These are phyloP conservation scores for Pemphigus obesinymphae DNA, from an alignment of 1,140 invertebrate genomes.

Conservation along the genomic window DNA sequence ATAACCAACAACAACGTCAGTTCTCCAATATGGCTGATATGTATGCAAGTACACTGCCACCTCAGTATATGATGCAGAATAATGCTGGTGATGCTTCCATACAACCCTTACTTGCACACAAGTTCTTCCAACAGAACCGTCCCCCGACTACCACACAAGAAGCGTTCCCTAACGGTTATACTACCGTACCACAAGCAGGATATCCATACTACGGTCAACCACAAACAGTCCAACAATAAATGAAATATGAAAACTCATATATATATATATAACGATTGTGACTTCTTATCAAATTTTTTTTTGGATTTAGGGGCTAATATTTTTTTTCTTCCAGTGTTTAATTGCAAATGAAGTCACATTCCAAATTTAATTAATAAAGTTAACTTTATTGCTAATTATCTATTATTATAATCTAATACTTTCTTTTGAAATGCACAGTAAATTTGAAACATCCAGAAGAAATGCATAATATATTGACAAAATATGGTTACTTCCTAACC, in stretches of 20 bases:
- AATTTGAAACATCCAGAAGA: slow-evolving; percentile 42
- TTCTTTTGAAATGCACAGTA: slow-evolving; percentile 39
- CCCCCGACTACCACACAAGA: slow-evolving; percentile 56
- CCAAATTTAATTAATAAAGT: slow-evolving; percentile 41
- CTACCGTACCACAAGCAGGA: slow-evolving; percentile 38
- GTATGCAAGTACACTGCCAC: slow-evolving; percentile 54
- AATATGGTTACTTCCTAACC: slow-evolving; percentile 41
- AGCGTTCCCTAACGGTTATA: slow-evolving; percentile 55
- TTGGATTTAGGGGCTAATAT: slow-evolving; percentile 35
- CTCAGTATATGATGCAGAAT: slow-evolving; percentile 54
- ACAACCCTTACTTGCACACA: slow-evolving; percentile 59
- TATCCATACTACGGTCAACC: slow-evolving; percentile 47
- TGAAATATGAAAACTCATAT: slow-evolving; percentile 4
- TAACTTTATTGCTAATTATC: slow-evolving; percentile 41
- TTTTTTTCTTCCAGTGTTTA: slow-evolving; percentile 40
- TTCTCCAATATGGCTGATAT: slow-evolving; percentile 49
- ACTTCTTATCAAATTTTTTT: slow-evolving; percentile 24
- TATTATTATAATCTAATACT: slow-evolving; percentile 41
- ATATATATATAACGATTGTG: slow-evolving; percentile 31
- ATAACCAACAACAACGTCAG: slow-evolving; percentile 50
- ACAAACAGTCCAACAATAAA: slow-evolving; percentile 48
- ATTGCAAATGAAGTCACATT: slow-evolving; percentile 38
- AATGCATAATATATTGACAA: slow-evolving; percentile 42
- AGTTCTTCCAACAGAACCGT: slow-evolving; percentile 58
- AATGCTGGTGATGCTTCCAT: slow-evolving; percentile 53